These are phyloP conservation scores for Nasonia longicornis DNA, from an alignment of 1,140 invertebrate species.

Conservation along the genomic window DNA sequence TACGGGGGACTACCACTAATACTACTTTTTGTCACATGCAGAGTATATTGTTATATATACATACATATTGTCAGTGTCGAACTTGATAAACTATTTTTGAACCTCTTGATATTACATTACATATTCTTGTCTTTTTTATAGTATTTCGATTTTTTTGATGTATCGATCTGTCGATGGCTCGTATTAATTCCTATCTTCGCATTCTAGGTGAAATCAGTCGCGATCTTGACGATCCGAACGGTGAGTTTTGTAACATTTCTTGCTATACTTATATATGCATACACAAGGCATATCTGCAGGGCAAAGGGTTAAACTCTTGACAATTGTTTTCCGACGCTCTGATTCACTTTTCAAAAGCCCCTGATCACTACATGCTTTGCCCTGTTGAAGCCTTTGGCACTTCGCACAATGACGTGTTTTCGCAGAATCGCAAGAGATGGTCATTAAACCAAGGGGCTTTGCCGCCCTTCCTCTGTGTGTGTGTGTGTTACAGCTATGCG, in stretches of 20 bases:
- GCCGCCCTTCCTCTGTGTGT: conserved; percentile 14
- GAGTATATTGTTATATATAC: background rate
- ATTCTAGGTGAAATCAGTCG: conserved; percentile 74
- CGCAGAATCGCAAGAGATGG: too few species aligned
- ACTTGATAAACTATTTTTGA: conserved; percentile 2
- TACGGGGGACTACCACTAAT: conserved; percentile 51
- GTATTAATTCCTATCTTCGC: conserved; percentile 55
- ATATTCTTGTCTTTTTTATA: conserved; percentile 32
- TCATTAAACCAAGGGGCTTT: conserved; percentile 7
- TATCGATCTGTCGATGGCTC: background rate
- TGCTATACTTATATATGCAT: background rate
- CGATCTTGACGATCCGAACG: conserved; percentile 71
- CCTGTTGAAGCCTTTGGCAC: too few species aligned
- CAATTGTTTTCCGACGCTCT: too few species aligned
- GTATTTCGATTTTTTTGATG: background rate
- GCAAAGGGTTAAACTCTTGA: too few species aligned
- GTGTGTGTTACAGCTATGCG: conserved; percentile 66
- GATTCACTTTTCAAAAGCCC: too few species aligned
- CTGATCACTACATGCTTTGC: too few species aligned
- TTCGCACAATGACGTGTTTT: too few species aligned
- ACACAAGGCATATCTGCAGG: too few species aligned
- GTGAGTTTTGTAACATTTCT: conserved; percentile 61
- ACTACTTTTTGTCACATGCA: conserved; percentile 10
- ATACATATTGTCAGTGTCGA: conserved; percentile 24
- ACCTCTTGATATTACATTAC: conserved; percentile 11